Conservation (phyloP, 2,888 invertebrate genomes). For the Trissolcus japonicus region DNA sequence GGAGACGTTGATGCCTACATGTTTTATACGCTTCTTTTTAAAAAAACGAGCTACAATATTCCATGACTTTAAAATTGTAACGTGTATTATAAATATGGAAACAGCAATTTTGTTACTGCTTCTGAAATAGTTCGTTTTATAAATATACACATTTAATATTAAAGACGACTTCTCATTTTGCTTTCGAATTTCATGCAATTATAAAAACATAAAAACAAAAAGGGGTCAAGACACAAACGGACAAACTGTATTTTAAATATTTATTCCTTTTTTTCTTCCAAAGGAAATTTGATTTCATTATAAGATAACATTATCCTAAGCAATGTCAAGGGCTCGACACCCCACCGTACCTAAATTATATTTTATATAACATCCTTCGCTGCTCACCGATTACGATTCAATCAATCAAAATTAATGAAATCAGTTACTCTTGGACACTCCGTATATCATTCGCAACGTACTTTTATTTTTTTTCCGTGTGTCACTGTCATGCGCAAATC, state of each 20-base stretch:
- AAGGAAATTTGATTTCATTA: constrained; percentile 76
- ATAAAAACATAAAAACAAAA: not conserved
- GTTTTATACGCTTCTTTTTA: constrained; percentile 6
- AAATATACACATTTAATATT: constrained; percentile 37
- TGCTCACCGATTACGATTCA: constrained; percentile 70
- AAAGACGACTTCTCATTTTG: not conserved
- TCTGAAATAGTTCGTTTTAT: constrained; percentile 28
- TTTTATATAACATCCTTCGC: constrained; percentile 75
- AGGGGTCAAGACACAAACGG: constrained; percentile 13
- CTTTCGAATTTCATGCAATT: not conserved
- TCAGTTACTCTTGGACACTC: constrained; percentile 48
- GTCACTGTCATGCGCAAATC: constrained; percentile 47
- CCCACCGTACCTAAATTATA: constrained; percentile 75
- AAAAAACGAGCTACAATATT: constrained; percentile 4
- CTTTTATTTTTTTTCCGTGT: constrained; percentile 33
- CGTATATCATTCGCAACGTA: constrained; percentile 51
- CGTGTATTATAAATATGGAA: not conserved
- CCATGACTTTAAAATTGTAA: constrained; percentile 21
- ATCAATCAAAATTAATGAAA: constrained; percentile 60
- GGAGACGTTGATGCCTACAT: not conserved
- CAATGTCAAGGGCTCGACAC: constrained; percentile 70
- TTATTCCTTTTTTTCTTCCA: constrained; percentile 75
- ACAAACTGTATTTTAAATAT: constrained; percentile 75
- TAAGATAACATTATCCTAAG: constrained; percentile 77
- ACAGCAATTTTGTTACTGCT: constrained; percentile 34